Evolutionary conservation across 2,888 invertebrate genomes (phyloP).

Genomic region (Proisotoma minuta): DNA sequence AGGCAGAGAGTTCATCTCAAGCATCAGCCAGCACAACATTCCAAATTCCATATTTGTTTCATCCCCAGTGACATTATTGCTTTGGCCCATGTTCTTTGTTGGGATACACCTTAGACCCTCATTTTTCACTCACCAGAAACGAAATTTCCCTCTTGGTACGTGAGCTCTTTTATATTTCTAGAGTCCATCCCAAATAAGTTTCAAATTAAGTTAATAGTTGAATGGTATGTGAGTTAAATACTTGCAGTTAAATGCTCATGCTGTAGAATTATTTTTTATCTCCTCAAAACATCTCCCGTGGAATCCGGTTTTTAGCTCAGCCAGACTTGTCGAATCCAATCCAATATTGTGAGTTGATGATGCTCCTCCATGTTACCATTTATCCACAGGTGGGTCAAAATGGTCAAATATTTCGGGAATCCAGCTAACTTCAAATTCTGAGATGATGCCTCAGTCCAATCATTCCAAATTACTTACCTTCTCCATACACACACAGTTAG

Average conservation of each 20-base stretch:
- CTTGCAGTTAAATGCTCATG: constrained; percentile 6
- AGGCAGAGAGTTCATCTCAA: not conserved
- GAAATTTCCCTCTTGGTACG: not conserved
- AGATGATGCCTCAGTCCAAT: too few species aligned
- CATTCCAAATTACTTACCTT: too few species aligned
- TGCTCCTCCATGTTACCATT: constrained; percentile 8
- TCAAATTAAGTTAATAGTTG: constrained; percentile 1
- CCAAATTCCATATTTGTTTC: constrained; percentile 30
- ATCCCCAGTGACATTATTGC: constrained; percentile 20
- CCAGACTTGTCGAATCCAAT: constrained; percentile 17
- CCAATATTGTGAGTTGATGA: not conserved
- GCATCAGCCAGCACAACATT: constrained; percentile 9
- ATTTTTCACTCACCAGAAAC: not conserved
- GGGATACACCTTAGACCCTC: not conserved
- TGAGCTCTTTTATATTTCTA: not conserved
- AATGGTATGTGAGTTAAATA: not conserved
- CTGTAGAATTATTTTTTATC: constrained; percentile 3
- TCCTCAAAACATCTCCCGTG: not conserved
- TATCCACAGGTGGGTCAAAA: constrained; percentile 33
- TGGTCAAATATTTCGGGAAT: constrained; percentile 29
- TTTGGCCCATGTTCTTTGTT: constrained; percentile 4
- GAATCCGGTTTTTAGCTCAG: constrained; percentile 12
- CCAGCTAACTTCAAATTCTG: not conserved
- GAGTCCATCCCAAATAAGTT: not conserved
- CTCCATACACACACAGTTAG: too few species aligned